These are phyloP conservation scores for Benthosema pterotum DNA, from an alignment of 2,797 vertebrate species.

Conservation along the genomic window DNA sequence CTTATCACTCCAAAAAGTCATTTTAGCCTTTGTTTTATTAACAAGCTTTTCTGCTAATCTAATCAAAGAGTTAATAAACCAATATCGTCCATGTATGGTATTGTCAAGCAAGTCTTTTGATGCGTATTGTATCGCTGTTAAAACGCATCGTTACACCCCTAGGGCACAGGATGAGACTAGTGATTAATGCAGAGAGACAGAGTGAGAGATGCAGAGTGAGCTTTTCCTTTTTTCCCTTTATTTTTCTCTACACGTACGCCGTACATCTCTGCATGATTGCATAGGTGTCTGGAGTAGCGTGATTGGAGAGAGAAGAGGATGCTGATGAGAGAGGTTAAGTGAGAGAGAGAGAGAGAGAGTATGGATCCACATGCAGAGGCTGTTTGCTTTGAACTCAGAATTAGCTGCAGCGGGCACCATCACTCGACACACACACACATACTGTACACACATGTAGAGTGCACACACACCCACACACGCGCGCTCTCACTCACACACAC, in stretches of 20 bases:
- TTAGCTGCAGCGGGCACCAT: conserved; percentile 28
- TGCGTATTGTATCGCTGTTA: no score
- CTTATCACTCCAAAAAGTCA: no score
- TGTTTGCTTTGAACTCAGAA: conserved; percentile 53
- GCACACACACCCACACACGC: not conserved
- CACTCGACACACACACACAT: conserved; percentile 9
- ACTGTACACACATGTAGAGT: conserved; percentile 9
- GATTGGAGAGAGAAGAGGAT: conserved; percentile 32
- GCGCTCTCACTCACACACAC: not conserved
- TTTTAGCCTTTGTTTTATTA: no score
- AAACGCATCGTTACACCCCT: no score
- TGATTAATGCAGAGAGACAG: not conserved
- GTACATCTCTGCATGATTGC: not conserved
- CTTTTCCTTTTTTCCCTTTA: no score
- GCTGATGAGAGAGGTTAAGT: conserved; percentile 24
- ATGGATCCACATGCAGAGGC: conserved; percentile 25
- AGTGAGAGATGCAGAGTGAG: not conserved
- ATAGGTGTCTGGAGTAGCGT: conserved; percentile 19
- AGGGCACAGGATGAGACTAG: not conserved
- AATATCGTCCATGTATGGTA: no score
- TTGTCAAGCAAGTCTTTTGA: no score
- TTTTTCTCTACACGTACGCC: no score
- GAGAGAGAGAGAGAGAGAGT: conserved; percentile 31
- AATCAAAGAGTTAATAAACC: no score
- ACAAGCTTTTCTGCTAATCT: no score